Percentiles rank a stretch among this genome's conserved stretches.
These are phyloP conservation scores for Porites cylindrica DNA, from an alignment of 92 coral and sea anemone species.

Conservation along the genomic window DNA sequence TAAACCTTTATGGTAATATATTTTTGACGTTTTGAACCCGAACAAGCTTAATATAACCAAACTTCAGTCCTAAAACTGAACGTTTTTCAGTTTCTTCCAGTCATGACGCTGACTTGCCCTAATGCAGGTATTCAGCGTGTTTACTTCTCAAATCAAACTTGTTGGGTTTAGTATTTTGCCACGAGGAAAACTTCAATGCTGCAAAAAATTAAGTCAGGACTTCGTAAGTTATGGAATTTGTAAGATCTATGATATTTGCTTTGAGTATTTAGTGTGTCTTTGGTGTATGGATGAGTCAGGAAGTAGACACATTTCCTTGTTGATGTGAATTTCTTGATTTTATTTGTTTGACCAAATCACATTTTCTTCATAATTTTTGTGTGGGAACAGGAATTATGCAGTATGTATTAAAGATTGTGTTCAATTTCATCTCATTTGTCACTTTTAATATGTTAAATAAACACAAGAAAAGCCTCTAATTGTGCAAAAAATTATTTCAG, in stretches of 20 bases:
- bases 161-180: neutral
- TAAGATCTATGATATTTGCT: neutral
- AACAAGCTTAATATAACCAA: neutral
- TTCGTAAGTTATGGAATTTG: constrained; percentile 12
- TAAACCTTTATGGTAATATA: neutral
- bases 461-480: too few species aligned
- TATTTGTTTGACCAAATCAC: too few species aligned
- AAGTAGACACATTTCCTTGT: neutral
- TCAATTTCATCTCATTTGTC: too few species aligned
- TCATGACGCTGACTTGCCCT: too few species aligned
- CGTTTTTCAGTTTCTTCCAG: neutral
- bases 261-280: neutral
- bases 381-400: too few species aligned
- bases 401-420: too few species aligned
- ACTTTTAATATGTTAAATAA: too few species aligned
- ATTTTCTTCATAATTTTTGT: too few species aligned
- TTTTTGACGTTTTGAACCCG: neutral
- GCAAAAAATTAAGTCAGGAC: constrained; percentile 30
- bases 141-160: neutral
- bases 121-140: neutral
- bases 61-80: constrained; percentile 10
- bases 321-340: too few species aligned
- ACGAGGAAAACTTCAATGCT: constrained; percentile 10
- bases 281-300: neutral
- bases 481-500: neutral